Conservation (phyloP, 2,113 vertebrate species). For the cattle (Bos taurus) region DNA sequence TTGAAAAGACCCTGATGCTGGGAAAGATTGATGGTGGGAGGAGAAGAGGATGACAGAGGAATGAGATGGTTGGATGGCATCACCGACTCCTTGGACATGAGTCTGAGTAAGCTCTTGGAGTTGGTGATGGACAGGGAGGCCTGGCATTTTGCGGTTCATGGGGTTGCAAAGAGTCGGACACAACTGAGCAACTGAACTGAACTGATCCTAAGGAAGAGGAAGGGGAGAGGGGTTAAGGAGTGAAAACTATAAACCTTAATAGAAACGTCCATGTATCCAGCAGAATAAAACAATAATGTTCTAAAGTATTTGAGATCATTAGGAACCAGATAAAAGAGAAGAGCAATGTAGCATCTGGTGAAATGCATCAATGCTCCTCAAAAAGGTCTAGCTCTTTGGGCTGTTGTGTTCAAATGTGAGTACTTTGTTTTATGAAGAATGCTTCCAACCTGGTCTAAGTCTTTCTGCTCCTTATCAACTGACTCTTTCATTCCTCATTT, state of each 20-base stretch:
- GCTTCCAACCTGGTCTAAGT: background rate
- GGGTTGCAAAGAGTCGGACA: fast-evolving
- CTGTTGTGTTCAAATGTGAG: background rate
- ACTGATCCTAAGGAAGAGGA: background rate
- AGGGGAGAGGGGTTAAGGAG: background rate
- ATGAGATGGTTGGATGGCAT: background rate
- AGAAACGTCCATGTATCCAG: background rate
- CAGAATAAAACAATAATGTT: background rate
- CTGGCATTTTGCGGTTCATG: background rate
- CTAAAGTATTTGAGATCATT: background rate
- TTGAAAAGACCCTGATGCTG: background rate
- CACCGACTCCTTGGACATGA: background rate
- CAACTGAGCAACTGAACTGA: background rate
- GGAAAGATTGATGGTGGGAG: background rate
- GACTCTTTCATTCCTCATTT: background rate
- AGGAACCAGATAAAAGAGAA: background rate
- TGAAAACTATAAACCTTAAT: background rate
- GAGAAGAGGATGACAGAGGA: background rate
- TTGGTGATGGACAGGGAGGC: background rate
- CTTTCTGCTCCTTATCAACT: background rate
- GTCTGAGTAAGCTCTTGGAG: background rate
- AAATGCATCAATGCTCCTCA: fast-evolving
- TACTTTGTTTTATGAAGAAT: background rate
- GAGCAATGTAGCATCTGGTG: background rate
- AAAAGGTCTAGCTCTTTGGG: background rate